Base-by-base conservation (phyloP, 2,797 vertebrate genomes). In the Neoniphon sammara region DNA sequence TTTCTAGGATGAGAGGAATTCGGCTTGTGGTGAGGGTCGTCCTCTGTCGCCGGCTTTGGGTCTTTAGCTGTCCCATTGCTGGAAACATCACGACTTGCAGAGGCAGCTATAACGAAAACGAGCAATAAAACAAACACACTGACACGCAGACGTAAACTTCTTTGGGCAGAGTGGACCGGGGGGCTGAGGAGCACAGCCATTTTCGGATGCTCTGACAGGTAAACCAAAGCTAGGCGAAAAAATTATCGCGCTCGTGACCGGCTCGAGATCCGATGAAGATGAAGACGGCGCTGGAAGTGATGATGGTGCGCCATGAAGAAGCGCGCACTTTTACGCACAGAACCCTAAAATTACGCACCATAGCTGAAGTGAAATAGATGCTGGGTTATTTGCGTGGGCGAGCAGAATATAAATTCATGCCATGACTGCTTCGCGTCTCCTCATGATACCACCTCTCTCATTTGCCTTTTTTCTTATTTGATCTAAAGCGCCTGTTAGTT, bases 1-100 rank as follows among this genome's bases (percentile, higher is more conserved):
- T 95, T 97, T 7, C 27, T 78, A 4, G 79, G 85, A 53, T 55
- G 70, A 18, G 0, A 69, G 70, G 63, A 60, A 84, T 89, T 89
- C 0, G 2, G 54, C 0, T 6, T 62, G 1, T 66, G 39, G 4
- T 7, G 65, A 1, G 70, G 17, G n/a, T 62, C 66, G 50, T 75
- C 20, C 56, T 15, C 15, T 2, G 14, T 18, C 18, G 3, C 15
- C 0, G 69, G 39, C n/a, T 55, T 8, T 1, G 18, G 9, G 4
- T 39, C 5, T 0, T 2, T 4, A 63, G 59, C 0, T 17, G 87
- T 83, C 31, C 20, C 75, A 73, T 85, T 85, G 63, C 1, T 47
- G n/a, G 4, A 66, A 1, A 2, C 66, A n/a, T 44, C 73, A 50
- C 21, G 78, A 58, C 69, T 75, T 25, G 79, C 82, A 21, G 74